Percentiles rank a stretch among this genome's conserved stretches.
These are phyloP conservation scores for Teleogryllus oceanicus DNA, from an alignment of 2,888 invertebrate genomes.

Conservation along the genomic window DNA sequence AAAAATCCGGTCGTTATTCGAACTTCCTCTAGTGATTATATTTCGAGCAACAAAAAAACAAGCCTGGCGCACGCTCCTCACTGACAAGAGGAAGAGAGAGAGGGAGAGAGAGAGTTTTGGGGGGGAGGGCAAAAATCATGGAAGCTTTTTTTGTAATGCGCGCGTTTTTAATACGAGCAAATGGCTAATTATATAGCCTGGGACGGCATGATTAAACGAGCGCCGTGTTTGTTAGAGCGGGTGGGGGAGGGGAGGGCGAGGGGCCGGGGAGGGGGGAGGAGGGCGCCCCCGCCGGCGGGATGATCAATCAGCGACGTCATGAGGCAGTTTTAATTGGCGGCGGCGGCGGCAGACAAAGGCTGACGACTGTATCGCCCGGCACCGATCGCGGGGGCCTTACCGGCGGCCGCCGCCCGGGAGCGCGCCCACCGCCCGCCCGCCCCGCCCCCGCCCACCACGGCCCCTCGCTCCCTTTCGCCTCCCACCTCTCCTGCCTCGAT, in stretches of 20 bases:
- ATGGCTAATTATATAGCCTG: slow-evolving; percentile 8
- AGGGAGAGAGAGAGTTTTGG: neutral
- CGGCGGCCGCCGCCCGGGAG: neutral
- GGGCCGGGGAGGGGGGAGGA: neutral
- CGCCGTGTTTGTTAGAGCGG: neutral
- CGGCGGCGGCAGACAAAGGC: slow-evolving; percentile 9
- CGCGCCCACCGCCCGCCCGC: neutral
- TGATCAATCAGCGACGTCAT: slow-evolving; percentile 7
- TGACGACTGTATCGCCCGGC: slow-evolving; percentile 9
- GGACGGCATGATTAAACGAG: slow-evolving; percentile 2
- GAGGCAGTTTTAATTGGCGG: slow-evolving; percentile 18
- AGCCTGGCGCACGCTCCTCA: neutral
- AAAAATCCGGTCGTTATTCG: neutral
- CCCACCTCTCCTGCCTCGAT: neutral
- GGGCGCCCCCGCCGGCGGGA: slow-evolving; percentile 18
- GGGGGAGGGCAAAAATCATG: neutral
- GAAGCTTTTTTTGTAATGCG: slow-evolving; percentile 18
- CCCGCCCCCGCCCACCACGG: neutral
- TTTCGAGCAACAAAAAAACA: neutral
- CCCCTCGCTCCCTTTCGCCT: neutral
- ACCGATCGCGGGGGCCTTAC: neutral
- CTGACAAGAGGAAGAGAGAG: neutral
- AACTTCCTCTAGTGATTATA: slow-evolving; percentile 7
- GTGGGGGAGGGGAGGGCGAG: neutral
- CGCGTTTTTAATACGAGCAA: slow-evolving; percentile 18